phyloP scores from a whole-genome alignment of 2,113 vertebrate genomes.

The Plotosus lineatus region DNA sequence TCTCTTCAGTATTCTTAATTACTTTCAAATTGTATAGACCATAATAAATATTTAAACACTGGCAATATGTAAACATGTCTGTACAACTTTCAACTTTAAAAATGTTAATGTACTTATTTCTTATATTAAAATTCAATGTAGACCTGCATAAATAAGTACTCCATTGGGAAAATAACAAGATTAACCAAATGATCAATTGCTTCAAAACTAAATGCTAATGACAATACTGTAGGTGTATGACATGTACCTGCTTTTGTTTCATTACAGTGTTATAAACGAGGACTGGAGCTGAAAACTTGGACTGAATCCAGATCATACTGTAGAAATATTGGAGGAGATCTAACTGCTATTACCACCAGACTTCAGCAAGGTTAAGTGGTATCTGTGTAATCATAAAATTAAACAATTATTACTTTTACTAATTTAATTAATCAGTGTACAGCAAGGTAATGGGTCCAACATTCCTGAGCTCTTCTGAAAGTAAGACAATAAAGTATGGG shows the following conservation, averaged over 20 bases:
- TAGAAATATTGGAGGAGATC: conserved; percentile 71
- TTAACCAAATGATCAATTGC: not conserved
- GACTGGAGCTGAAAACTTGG: conserved; percentile 71
- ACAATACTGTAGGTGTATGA: not conserved
- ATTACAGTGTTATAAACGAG: conserved; percentile 83
- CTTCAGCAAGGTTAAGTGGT: conserved; percentile 80
- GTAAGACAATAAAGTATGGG: too few relatives aligned
- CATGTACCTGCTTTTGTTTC: not conserved
- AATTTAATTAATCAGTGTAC: not conserved
- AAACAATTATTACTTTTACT: not conserved
- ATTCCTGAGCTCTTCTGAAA: too few relatives aligned
- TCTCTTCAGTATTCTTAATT: not conserved
- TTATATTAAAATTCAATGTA: not conserved
- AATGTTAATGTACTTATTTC: not conserved
- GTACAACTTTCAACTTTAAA: not conserved
- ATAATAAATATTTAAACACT: not conserved
- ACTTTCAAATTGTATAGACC: not conserved
- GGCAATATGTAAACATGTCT: not conserved
- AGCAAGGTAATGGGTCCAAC: too few relatives aligned
- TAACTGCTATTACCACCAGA: conserved; percentile 75
- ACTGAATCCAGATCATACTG: conserved; percentile 77
- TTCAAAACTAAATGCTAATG: not conserved
- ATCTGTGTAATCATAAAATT: not conserved
- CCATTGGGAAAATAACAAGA: not conserved
- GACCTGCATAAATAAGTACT: conserved; percentile 1